phyloP scores from a whole-genome alignment of 2,888 invertebrate genomes.

The Augiades crinisus region DNA sequence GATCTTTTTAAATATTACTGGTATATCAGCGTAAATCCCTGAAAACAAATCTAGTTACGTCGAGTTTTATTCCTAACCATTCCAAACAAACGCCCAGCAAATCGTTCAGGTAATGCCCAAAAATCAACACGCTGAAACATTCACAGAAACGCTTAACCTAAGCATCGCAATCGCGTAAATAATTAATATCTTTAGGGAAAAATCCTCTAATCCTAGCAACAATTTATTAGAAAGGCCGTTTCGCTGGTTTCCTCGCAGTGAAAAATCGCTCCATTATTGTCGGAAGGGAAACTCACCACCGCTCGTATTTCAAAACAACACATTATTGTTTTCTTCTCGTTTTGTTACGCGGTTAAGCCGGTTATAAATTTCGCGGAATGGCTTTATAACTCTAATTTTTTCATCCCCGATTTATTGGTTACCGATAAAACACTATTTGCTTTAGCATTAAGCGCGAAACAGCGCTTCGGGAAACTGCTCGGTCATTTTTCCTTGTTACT shows the following conservation, averaged over 20 bases:
- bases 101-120: not conserved
- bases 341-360: constrained; percentile 63
- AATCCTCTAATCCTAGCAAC: constrained; percentile 51
- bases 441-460: constrained; percentile 1
- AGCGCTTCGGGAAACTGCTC: constrained; percentile 7
- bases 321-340: constrained; percentile 73
- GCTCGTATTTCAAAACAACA: constrained; percentile 76
- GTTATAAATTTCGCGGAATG: constrained; percentile 63
- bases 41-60: not conserved
- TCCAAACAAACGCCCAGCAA: not conserved
- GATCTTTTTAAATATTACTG: too few relatives aligned
- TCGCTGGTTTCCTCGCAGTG: constrained; percentile 65
- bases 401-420: constrained; percentile 19
- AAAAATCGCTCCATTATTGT: constrained; percentile 72
- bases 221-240: constrained; percentile 66
- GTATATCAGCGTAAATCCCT: too few relatives aligned
- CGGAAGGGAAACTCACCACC: constrained; percentile 49
- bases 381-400: constrained; percentile 45
- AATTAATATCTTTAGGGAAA: constrained; percentile 47
- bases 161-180: constrained; percentile 32
- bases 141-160: constrained; percentile 7
- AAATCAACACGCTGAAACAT: constrained; percentile 19
- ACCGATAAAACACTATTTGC: constrained; percentile 20
- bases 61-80: too few relatives aligned
- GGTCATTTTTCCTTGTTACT: not conserved